Conservation (phyloP, 2,888 invertebrate species). For the Erpobdella octoculata region DNA sequence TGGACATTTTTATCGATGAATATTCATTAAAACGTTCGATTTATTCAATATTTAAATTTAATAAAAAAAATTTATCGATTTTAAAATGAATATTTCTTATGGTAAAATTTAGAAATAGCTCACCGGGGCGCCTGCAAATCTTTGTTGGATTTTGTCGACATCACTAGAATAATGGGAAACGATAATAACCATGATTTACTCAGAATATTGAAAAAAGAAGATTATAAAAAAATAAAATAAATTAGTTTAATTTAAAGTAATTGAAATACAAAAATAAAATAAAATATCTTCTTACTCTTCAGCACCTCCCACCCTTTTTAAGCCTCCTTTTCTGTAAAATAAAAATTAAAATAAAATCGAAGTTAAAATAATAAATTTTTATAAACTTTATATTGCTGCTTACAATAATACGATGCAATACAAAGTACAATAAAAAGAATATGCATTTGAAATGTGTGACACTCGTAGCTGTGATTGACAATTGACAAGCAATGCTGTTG, state of each 20-base stretch:
- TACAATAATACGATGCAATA: background rate
- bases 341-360: background rate
- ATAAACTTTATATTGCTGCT: background rate
- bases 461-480: background rate
- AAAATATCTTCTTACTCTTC: conserved; percentile 6
- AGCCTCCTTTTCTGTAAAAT: conserved; percentile 18
- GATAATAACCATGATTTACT: too few species aligned
- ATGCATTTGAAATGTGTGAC: background rate
- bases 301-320: conserved; percentile 21
- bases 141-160: conserved; percentile 46
- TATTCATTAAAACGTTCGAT: too few species aligned
- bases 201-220: too few species aligned
- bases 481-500: background rate
- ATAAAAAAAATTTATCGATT: background rate
- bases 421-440: background rate
- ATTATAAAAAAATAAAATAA: too few species aligned
- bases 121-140: conserved; percentile 49
- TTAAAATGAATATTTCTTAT: background rate
- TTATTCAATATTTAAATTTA: background rate
- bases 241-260: background rate
- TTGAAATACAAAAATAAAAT: background rate
- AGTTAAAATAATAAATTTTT: background rate
- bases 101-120: conserved; percentile 37
- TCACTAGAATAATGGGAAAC: conserved; percentile 3
- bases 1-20: too few species aligned